phyloP scores from a whole-genome alignment of 2,113 vertebrate species.

The Cervus canadensis region DNA sequence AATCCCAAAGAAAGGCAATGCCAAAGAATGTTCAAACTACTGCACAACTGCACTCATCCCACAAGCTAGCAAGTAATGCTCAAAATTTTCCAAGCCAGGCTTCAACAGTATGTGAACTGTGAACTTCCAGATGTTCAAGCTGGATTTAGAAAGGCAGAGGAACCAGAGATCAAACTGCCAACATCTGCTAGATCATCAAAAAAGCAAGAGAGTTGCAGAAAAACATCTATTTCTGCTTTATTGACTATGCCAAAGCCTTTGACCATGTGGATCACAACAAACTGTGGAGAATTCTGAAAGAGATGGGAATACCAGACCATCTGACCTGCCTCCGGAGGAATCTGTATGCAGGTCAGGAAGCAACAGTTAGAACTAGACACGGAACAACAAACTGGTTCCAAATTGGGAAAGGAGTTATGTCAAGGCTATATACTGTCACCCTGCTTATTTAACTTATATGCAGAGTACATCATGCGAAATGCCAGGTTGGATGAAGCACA shows the following conservation, averaged over 20 bases:
- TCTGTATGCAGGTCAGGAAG: neutral
- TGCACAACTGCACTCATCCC: neutral
- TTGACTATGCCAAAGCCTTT: neutral
- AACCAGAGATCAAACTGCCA: neutral
- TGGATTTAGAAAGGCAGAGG: neutral
- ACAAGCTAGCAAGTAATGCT: neutral
- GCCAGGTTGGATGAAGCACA: neutral
- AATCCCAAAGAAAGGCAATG: neutral
- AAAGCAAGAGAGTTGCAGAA: neutral
- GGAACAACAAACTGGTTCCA: neutral
- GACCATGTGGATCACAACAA: neutral
- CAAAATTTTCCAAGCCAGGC: neutral
- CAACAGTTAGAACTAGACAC: neutral
- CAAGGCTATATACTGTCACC: neutral
- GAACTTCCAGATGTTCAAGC: neutral
- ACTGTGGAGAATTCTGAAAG: neutral
- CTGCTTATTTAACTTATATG: neutral
- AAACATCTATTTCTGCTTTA: neutral
- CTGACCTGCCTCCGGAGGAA: neutral
- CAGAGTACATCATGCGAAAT: neutral
- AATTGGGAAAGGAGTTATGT: neutral
- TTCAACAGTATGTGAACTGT: neutral
- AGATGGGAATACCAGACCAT: neutral
- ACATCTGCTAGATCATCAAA: neutral
- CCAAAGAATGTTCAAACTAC: neutral